These are phyloP conservation scores for Macrochelys suwanniensis DNA, from an alignment of 2,797 vertebrate genomes.

Conservation along the genomic window DNA sequence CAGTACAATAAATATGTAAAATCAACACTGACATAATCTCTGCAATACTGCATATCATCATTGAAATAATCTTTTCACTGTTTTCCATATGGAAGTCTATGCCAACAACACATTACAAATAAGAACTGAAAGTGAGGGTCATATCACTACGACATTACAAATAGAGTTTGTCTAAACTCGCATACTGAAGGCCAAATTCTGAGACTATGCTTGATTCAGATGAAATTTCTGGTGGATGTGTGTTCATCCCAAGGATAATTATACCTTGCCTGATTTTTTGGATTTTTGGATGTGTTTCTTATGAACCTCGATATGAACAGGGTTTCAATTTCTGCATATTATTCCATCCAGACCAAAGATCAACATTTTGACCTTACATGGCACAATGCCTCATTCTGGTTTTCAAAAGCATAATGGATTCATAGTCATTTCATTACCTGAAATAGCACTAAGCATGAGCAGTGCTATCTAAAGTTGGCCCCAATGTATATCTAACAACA, in stretches of 20 bases:
- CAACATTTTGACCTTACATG: background rate
- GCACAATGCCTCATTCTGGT: background rate
- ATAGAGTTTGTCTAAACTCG: background rate
- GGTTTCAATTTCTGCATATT: background rate
- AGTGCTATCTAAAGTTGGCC: background rate
- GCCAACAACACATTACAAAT: conserved; percentile 21
- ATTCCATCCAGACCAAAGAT: background rate
- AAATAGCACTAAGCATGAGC: background rate
- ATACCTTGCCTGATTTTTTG: background rate
- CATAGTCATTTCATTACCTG: background rate
- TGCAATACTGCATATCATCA: conserved; percentile 38
- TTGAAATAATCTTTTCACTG: conserved; percentile 46
- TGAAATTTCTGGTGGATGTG: background rate
- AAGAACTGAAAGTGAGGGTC: background rate
- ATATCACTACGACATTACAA: background rate
- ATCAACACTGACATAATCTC: conserved; percentile 55
- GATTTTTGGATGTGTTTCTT: background rate
- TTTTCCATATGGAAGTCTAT: conserved; percentile 49
- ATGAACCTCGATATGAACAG: background rate
- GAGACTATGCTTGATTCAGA: background rate
- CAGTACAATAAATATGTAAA: conserved; percentile 67
- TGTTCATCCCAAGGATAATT: background rate
- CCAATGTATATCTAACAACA: background rate
- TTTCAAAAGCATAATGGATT: conserved; percentile 8
- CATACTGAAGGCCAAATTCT: background rate